phyloP scores from a whole-genome alignment of 92 coral and sea anemone species.

The Paragorgia papillata region DNA sequence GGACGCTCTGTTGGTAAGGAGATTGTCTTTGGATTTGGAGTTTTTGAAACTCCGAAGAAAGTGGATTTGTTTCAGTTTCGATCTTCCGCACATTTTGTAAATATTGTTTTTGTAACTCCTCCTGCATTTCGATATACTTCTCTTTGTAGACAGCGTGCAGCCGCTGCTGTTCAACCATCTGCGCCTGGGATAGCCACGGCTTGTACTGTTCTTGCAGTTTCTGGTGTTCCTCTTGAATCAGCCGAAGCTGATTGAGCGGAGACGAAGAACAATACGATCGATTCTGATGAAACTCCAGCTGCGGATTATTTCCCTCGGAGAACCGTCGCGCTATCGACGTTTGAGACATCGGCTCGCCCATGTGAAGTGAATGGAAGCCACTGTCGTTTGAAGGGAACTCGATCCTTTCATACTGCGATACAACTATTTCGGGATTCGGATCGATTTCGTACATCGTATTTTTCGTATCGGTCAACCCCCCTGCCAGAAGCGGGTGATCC shows the following conservation, averaged over 20 bases:
- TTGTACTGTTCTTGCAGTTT: constrained; percentile 93
- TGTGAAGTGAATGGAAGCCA: constrained; percentile 59
- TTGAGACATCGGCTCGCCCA: constrained; percentile 43
- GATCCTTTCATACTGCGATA: constrained; percentile 65
- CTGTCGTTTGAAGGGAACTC: constrained; percentile 63
- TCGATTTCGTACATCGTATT: constrained; percentile 57
- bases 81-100: constrained; percentile 19
- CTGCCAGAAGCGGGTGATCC: constrained; percentile 65
- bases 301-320: constrained; percentile 92
- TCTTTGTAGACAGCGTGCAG: constrained; percentile 89
- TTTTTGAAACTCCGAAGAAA: constrained; percentile 34
- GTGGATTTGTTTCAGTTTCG: constrained; percentile 40
- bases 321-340: constrained; percentile 80
- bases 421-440: constrained; percentile 68
- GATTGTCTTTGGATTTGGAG: constrained; percentile 38
- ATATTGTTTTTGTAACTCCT: constrained; percentile 88
- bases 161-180: constrained; percentile 87
- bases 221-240: constrained; percentile 91
- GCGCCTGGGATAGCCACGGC: constrained; percentile 89
- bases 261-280: constrained; percentile 64
- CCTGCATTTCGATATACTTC: constrained; percentile 94
- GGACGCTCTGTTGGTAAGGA: neutral
- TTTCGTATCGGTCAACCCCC: constrained; percentile 47
- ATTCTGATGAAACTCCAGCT: constrained; percentile 87
- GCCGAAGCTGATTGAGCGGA: constrained; percentile 73